These are phyloP conservation scores for Gallinago stenura DNA, from an alignment of 2,797 vertebrate genomes.

Conservation along the genomic window DNA sequence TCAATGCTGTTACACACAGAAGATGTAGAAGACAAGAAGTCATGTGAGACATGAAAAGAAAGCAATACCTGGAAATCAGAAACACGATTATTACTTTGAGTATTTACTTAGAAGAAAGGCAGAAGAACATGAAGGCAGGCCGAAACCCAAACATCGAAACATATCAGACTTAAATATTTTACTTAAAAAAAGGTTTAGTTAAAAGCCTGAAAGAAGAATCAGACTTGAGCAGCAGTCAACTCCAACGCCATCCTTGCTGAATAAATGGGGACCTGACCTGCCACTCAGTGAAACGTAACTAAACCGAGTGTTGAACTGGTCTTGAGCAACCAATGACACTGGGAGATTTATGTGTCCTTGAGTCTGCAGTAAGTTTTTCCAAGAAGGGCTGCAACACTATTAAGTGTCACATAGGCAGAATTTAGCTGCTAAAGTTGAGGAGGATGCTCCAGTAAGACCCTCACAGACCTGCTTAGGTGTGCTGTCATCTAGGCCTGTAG, in stretches of 20 bases:
- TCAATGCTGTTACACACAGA: background rate
- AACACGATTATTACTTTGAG: background rate
- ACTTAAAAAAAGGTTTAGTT: background rate
- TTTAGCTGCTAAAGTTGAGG: background rate
- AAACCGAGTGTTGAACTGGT: background rate
- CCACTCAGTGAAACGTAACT: background rate
- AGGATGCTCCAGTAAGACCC: background rate
- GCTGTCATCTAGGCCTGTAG: background rate
- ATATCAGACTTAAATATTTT: background rate
- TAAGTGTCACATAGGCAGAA: background rate
- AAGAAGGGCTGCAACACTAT: background rate
- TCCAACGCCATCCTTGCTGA: background rate
- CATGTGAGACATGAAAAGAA: background rate
- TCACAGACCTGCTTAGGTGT: background rate
- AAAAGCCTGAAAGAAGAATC: background rate
- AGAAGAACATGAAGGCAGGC: background rate
- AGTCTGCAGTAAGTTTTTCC: accelerated
- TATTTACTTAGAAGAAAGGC: background rate
- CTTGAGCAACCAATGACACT: background rate
- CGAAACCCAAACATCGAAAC: background rate
- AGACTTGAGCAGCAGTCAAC: background rate
- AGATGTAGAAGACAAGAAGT: background rate
- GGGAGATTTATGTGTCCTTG: background rate
- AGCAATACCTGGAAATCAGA: background rate
- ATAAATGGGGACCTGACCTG: background rate